These are phyloP conservation scores for Scaptomyza hsui DNA, from an alignment of 1,140 invertebrate species.

Conservation along the genomic window DNA sequence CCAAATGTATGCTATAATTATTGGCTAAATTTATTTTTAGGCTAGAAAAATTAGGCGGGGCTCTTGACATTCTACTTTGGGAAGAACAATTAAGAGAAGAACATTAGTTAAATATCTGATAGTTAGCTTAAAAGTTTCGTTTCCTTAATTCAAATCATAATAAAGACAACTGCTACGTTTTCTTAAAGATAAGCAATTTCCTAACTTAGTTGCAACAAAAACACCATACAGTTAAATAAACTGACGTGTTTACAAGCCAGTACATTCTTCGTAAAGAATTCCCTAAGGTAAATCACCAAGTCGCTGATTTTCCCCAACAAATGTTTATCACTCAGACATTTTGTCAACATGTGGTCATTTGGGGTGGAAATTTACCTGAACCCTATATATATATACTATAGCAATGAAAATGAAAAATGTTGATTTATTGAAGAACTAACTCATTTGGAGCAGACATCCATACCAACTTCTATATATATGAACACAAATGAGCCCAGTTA, in stretches of 20 bases:
- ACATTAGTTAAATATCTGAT: no score
- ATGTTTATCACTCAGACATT: slow-evolving; percentile 27
- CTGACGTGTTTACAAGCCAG: slow-evolving; percentile 4
- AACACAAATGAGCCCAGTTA: slow-evolving; percentile 57
- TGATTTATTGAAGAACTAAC: slow-evolving; percentile 1
- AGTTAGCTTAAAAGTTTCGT: no score
- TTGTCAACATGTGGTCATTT: slow-evolving; percentile 29
- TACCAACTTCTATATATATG: slow-evolving; percentile 1
- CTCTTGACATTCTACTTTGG: no score
- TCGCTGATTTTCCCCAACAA: slow-evolving; percentile 31
- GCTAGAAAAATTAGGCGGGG: no score
- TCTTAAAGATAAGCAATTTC: no score
- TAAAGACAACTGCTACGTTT: no score
- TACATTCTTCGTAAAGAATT: neutral
- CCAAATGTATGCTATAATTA: neutral
- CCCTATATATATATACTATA: neutral
- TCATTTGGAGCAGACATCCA: slow-evolving; percentile 4
- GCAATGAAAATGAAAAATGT: slow-evolving; percentile 16
- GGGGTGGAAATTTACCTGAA: neutral
- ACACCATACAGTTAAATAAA: neutral
- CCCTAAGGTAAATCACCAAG: slow-evolving; percentile 9
- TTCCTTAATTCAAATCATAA: neutral
- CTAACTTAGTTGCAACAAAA: neutral
- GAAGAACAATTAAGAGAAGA: no score
- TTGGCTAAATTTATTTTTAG: neutral